These are phyloP conservation scores for Clitarchus hookeri DNA, from an alignment of 2,888 invertebrate genomes.

Conservation along the genomic window DNA sequence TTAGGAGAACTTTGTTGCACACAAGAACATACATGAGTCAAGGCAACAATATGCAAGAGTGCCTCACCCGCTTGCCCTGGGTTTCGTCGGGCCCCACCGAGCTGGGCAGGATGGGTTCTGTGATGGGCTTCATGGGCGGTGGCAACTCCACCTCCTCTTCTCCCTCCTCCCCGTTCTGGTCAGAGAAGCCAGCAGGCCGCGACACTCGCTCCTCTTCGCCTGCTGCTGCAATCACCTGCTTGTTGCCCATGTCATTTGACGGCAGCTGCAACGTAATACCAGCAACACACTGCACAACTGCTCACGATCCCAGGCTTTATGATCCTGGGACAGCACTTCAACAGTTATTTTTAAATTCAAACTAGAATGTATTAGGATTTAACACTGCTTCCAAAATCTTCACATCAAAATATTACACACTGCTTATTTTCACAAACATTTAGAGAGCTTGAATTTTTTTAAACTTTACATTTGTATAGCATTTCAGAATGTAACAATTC, in stretches of 20 bases:
- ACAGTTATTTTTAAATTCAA: no score
- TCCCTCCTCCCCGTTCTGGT: slow-evolving; percentile 66
- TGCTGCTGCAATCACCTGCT: slow-evolving; percentile 54
- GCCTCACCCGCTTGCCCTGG: slow-evolving; percentile 65
- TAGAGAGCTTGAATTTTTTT: no score
- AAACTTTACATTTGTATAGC: no score
- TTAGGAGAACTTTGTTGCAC: background rate
- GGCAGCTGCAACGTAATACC: slow-evolving; percentile 51
- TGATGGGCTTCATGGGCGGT: slow-evolving; percentile 95
- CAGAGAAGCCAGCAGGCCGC: slow-evolving; percentile 34
- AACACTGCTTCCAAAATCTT: no score
- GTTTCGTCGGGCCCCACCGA: slow-evolving; percentile 56
- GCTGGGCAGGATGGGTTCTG: slow-evolving; percentile 64
- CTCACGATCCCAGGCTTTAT: no score
- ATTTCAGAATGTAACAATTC: no score
- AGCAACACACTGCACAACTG: background rate
- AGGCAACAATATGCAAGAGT: slow-evolving; percentile 31
- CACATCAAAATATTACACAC: no score
- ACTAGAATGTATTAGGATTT: no score
- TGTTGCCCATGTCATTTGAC: slow-evolving; percentile 61
- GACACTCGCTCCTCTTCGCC: slow-evolving; percentile 40
- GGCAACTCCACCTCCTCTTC: slow-evolving; percentile 83
- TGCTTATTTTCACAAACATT: no score
- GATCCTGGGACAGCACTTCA: no score
- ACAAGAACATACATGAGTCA: no score